Base-by-base conservation (phyloP, 2,888 invertebrate species). In the Ichneumon xanthorius region DNA sequence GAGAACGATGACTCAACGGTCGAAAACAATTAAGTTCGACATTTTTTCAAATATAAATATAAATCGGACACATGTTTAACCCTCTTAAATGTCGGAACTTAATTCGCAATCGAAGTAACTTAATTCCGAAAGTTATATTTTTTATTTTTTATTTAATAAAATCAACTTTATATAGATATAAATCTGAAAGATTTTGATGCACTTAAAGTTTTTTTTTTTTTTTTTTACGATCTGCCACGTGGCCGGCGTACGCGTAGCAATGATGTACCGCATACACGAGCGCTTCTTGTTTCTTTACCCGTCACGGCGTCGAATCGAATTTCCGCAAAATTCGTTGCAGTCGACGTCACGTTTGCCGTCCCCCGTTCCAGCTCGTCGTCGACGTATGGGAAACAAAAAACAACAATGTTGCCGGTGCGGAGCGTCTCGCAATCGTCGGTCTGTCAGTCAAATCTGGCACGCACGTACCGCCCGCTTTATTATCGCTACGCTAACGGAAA, bases 381-480 rank as follows among this genome's bases (percentile, higher is more conserved):
- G 40, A 67, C 30, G 75, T 48, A 75, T 58, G 58, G 30, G 33
- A 11, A 50, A 33, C 68, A 61, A 40, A n/a, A 67, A 68, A 75
- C n/a, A n/a, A 40, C 26, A 48, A 53, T 50, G 65, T n/a, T 40
- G 71, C 40, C 3, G 58, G 5, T 58, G 40, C 65, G 61, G 26
- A 61, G 58, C 73, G 73, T 65, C 33, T 48, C 30, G 22, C 53
- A 48, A 73, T 85, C 55, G 81, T 55, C 70, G 53, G 70, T 26
- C 75, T 58, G 81, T 85, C 81, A 79, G 75, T 85, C 85, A 79
- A 75, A 73, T 81, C 61, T 40, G 26, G 67, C 84, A 84, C 80
- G 84, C 80, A 78, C 77, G 61, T 53, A 16, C 53, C 37, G 40
- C 37, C 53, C 22, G 65, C 63, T 83, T 68, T 58, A 61, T 81